Evolutionary conservation across 92 coral and sea anemone genomes (phyloP).

Genomic region (Palythoa grandis): DNA sequence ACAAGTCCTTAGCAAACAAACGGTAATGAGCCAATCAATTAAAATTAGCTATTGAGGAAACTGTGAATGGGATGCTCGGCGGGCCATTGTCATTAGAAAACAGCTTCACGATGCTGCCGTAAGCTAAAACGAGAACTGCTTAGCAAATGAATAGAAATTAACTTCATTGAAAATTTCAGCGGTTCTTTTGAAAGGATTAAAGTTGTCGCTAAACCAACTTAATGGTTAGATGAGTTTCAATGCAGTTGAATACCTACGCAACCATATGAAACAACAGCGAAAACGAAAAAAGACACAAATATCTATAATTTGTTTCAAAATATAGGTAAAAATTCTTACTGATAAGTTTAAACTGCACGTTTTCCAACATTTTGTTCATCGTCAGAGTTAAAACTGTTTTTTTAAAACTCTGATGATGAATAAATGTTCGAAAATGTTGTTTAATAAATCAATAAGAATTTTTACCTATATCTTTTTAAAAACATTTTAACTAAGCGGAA

Average conservation of each 20-base stretch:
- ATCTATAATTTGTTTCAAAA: no score
- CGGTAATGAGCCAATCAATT: conserved; percentile 12
- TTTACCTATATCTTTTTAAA: no score
- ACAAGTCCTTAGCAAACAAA: background rate
- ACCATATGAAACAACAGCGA: background rate
- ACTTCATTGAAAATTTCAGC: background rate
- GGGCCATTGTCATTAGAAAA: conserved; percentile 2
- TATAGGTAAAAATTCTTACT: no score
- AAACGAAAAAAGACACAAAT: no score
- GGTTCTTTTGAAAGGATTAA: background rate
- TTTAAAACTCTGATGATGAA: no score
- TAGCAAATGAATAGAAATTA: background rate
- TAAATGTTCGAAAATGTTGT: no score
- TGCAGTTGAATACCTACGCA: background rate
- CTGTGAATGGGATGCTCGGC: conserved; percentile 9
- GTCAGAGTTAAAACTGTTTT: no score
- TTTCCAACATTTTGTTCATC: no score
- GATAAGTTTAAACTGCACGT: no score
- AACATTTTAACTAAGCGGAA: no score
- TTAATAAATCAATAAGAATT: no score
- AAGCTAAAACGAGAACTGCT: background rate
- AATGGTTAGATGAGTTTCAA: background rate
- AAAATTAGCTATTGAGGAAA: background rate
- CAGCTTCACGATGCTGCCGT: background rate
- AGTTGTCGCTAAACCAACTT: background rate